Base-by-base conservation (phyloP, 2,888 invertebrate species). In the Palloptera scutellata region DNA sequence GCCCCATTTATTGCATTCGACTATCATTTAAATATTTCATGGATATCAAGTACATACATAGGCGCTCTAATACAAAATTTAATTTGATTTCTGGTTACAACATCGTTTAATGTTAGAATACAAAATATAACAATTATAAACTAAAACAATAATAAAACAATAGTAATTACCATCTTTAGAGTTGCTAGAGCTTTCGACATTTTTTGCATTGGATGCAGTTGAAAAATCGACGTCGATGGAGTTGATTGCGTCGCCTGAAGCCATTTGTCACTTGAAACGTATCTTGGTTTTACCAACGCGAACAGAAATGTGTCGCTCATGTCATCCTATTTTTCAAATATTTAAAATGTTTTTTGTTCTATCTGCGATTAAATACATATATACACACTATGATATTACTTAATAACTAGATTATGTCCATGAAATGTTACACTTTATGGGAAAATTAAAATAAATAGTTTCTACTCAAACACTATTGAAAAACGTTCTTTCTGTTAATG, bases 191-290 rank as follows among this genome's bases (percentile, higher is more conserved):
- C 88, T 83, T 75, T 87, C 87, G 74, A 87, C 88, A 71, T 86
- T 88, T 79, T 89, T 88, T 80, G 89, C 90, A 84, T 86, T 88
- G 72, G 86, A 85, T 77, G 87, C 86, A 3, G 83, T 82, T 81
- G 89, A 88, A 84, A 89, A 88, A 86, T 92, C 92, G 86, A 91
- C 88, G 88, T 93, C 92, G 83, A 93, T 92, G 84, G 90, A 90
- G 87, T 92, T 92, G 84, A 90, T 87, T 83, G 87, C 90, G 87
- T 92, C 92, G 84, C 92, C 92, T 86, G 93, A 92, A 89, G 93
- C 93, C 93, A 93, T 93, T 67, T 69, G 66, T 55, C 9, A 40
- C 61, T 54, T 52, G 60, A 20, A 48, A 55, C 2, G 30, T 30
- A 17, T 41, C 30, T 45, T 57, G 48, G 17, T 64, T 48, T 64